Percentiles rank a stretch among this genome's conserved stretches.
phyloP scores from a whole-genome alignment of 2,888 invertebrate genomes.

The Tenthredo amoena region DNA sequence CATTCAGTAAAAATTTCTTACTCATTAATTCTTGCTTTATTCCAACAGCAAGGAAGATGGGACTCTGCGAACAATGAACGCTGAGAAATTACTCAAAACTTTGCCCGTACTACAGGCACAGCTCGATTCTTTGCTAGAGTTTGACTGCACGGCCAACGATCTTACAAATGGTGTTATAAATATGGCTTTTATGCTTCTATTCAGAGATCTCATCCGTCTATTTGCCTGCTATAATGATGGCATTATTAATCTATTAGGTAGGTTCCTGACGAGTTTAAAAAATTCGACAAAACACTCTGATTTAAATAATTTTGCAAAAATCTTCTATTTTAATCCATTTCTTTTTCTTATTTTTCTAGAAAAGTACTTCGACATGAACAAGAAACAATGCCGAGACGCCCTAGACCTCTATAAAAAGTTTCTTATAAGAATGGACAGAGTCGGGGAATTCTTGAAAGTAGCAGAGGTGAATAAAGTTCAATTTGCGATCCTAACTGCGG shows the following conservation, averaged over 20 bases:
- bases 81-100: conserved; percentile 98
- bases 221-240: conserved; percentile 99
- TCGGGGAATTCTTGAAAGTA: conserved; percentile 97
- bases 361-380: conserved; percentile 99
- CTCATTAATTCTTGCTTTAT: not conserved
- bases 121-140: conserved; percentile 96
- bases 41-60: conserved; percentile 95
- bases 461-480: conserved; percentile 81
- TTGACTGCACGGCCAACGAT: conserved; percentile 98
- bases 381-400: conserved; percentile 98
- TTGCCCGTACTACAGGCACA: conserved; percentile 97
- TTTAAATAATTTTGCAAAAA: not conserved
- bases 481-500: conserved; percentile 17
- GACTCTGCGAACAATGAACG: conserved; percentile 96
- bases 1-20: not conserved
- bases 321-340: not conserved
- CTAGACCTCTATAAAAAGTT: conserved; percentile 99
- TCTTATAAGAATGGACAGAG: conserved; percentile 98
- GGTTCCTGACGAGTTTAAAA: conserved; percentile 56
- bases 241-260: conserved; percentile 96
- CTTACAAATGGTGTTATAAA: conserved; percentile 99
- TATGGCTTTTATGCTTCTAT: conserved; percentile 99
- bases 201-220: conserved; percentile 98
- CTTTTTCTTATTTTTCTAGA: conserved; percentile 80
- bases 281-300: not conserved